A percentile compares a stretch with the other conserved stretches of the same genome.
Conservation (phyloP, 2,888 invertebrate species). For the Cantharis rustica region DNA sequence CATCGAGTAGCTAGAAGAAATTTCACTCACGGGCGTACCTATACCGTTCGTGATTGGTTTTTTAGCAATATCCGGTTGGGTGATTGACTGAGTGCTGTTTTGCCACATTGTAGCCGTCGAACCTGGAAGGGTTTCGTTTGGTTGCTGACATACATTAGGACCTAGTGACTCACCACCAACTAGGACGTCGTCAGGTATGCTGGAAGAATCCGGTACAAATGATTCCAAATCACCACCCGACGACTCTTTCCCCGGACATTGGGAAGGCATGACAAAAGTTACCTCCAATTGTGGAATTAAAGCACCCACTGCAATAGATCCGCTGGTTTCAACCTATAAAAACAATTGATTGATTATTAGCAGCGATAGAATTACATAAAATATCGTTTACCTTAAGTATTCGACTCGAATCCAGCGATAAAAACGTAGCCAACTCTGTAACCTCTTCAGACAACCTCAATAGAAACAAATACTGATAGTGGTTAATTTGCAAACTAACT, state of each 20-base stretch:
- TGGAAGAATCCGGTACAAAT: conserved; percentile 80
- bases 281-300: conserved; percentile 86
- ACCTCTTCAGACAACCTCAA: conserved; percentile 81
- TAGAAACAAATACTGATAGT: conserved; percentile 90
- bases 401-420: conserved; percentile 76
- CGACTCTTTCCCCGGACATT: conserved; percentile 83
- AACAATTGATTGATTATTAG: not conserved
- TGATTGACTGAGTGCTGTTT: not conserved
- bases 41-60: conserved; percentile 39
- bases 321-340: conserved; percentile 51
- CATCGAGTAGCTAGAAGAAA: conserved; percentile 52
- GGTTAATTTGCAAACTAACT: conserved; percentile 89
- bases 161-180: conserved; percentile 59
- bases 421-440: conserved; percentile 78
- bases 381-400: conserved; percentile 61
- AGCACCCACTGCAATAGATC: conserved; percentile 72
- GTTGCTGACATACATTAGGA: not conserved
- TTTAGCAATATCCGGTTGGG: conserved; percentile 1
- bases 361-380: no score
- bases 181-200: conserved; percentile 75
- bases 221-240: conserved; percentile 84
- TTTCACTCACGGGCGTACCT: conserved; percentile 52
- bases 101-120: conserved; percentile 26
- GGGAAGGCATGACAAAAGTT: conserved; percentile 85
- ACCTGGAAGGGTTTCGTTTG: conserved; percentile 3